Evolutionary conservation across 1,140 invertebrate species (phyloP).

Genomic region (Bombus fervidus): DNA sequence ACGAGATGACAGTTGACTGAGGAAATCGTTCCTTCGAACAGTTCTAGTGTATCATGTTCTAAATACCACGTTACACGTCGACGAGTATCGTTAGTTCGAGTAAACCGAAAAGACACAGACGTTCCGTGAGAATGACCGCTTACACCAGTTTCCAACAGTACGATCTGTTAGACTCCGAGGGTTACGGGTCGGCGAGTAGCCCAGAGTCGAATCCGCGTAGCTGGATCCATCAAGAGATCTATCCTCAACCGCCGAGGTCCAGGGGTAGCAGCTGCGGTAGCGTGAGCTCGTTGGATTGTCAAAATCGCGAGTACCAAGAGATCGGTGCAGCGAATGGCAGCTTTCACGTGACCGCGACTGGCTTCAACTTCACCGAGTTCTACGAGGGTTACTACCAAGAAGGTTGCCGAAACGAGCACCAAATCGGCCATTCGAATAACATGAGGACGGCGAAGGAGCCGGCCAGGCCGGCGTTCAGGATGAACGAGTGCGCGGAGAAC

Average conservation of each 20-base stretch:
- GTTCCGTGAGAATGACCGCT: constrained; percentile 69
- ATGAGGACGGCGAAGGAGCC: constrained; percentile 61
- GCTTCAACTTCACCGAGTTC: constrained; percentile 74
- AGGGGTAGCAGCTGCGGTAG: constrained; percentile 78
- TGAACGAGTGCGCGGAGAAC: constrained; percentile 63
- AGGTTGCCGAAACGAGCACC: constrained; percentile 57
- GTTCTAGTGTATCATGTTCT: background rate
- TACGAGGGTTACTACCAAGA: constrained; percentile 77
- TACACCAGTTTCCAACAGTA: constrained; percentile 77
- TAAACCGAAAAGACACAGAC: background rate
- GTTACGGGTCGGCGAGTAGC: constrained; percentile 79
- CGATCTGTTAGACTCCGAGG: constrained; percentile 78
- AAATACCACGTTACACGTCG: too few species aligned
- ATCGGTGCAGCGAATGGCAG: constrained; percentile 46
- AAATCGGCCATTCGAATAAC: constrained; percentile 23
- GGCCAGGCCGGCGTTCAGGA: constrained; percentile 63
- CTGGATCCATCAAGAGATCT: constrained; percentile 70
- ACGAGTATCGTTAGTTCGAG: too few species aligned
- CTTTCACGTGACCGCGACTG: constrained; percentile 61
- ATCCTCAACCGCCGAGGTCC: constrained; percentile 77
- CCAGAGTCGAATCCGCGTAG: constrained; percentile 76
- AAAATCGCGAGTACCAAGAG: constrained; percentile 74
- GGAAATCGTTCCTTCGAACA: too few species aligned
- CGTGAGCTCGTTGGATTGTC: constrained; percentile 76
- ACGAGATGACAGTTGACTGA: constrained; percentile 15